Evolutionary conservation across 2,797 vertebrate species (phyloP).

Genomic region (Trichosurus vulpecula): DNA sequence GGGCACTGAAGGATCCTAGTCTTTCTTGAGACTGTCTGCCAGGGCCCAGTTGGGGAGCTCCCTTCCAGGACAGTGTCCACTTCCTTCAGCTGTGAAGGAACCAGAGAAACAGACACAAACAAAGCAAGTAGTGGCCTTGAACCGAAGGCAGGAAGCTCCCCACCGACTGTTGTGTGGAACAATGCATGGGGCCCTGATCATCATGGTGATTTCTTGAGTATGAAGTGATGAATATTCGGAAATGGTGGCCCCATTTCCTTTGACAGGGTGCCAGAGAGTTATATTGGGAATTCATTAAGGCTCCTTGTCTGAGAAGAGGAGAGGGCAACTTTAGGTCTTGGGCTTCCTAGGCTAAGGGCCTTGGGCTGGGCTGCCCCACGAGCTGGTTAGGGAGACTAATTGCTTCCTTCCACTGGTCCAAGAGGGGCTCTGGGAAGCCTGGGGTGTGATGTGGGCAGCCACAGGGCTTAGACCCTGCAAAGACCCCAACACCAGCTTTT

Average conservation of each 20-base stretch:
- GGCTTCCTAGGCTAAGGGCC: not conserved
- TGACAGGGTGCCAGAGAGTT: not conserved
- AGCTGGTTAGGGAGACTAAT: not conserved
- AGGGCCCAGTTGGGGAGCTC: not conserved
- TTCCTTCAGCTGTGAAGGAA: not conserved
- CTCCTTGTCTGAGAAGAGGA: not conserved
- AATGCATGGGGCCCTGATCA: not conserved
- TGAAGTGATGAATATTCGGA: constrained; percentile 1
- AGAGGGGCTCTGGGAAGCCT: not conserved
- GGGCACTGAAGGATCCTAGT: not conserved
- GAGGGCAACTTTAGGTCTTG: not conserved
- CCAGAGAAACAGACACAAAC: constrained; percentile 17
- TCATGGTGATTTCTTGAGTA: not conserved
- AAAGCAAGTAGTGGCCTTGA: constrained; percentile 31
- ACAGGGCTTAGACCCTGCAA: not conserved
- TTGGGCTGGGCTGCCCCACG: not conserved
- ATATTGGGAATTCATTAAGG: not conserved
- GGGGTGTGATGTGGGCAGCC: not conserved
- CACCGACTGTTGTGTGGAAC: not conserved
- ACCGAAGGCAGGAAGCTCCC: constrained; percentile 15
- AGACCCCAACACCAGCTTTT: not conserved
- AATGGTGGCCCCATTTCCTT: not conserved
- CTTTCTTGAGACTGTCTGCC: not conserved
- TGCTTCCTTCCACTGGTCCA: not conserved
- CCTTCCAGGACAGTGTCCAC: not conserved